Percentiles rank a stretch among this genome's conserved stretches.
Evolutionary conservation across 2,888 invertebrate species (phyloP).

Genomic region (Polyommatus icarus): DNA sequence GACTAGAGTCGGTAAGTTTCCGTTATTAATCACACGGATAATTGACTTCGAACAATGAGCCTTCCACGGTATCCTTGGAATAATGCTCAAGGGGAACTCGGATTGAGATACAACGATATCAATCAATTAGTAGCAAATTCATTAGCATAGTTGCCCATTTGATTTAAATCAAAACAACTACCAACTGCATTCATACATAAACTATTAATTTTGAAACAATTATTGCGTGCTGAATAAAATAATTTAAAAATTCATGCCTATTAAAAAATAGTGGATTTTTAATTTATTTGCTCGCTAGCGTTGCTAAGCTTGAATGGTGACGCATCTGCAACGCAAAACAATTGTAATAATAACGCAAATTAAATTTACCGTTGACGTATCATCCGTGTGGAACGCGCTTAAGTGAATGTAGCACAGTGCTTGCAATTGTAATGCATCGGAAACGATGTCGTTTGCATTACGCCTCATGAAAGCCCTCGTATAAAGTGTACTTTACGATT

Average conservation of each 20-base stretch:
- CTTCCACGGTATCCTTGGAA: constrained; percentile 45
- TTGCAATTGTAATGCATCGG: constrained; percentile 41
- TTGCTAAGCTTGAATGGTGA: neutral
- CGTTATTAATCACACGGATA: constrained; percentile 67
- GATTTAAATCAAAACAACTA: constrained; percentile 7
- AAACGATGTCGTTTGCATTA: constrained; percentile 42
- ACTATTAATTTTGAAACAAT: constrained; percentile 1
- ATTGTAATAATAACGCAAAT: neutral
- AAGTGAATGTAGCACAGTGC: constrained; percentile 40
- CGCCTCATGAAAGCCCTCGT: constrained; percentile 44
- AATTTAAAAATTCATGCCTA: neutral
- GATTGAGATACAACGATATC: constrained; percentile 28
- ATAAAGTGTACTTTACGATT: constrained; percentile 44
- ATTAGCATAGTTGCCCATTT: constrained; percentile 25
- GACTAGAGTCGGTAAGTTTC: constrained; percentile 58
- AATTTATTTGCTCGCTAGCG: neutral
- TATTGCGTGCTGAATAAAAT: neutral
- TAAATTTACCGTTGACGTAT: constrained; percentile 14
- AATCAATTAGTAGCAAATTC: constrained; percentile 24
- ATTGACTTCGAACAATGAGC: constrained; percentile 63
- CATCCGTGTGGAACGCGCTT: constrained; percentile 33
- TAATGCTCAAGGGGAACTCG: constrained; percentile 45
- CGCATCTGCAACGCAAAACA: neutral
- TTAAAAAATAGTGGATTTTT: neutral
- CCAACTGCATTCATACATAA: constrained; percentile 9